Evolutionary conservation across 1,140 invertebrate species (phyloP).

Genomic region (Panulirus ornatus): DNA sequence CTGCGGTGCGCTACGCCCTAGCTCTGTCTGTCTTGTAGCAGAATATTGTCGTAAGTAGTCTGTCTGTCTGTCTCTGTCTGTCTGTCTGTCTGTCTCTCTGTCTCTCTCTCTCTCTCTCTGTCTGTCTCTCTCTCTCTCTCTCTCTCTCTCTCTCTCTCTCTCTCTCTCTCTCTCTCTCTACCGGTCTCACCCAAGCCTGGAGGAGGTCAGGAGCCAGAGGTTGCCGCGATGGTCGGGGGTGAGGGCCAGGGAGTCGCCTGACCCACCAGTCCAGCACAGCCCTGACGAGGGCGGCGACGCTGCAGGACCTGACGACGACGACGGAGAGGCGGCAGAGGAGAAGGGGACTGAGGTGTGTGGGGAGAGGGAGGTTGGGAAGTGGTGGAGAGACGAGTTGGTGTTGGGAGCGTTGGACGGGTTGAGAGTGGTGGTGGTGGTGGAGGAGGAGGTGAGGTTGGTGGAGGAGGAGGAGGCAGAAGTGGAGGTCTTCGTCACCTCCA

Average conservation of each 20-base stretch:
- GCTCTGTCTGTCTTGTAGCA: too few relatives aligned
- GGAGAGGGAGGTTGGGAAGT: too few relatives aligned
- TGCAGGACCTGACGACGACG: background rate
- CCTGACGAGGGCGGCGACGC: background rate
- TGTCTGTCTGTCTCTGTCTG: background rate
- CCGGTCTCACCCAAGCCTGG: background rate
- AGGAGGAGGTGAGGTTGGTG: too few relatives aligned
- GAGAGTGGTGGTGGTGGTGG: too few relatives aligned
- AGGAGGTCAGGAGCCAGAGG: constrained; percentile 12
- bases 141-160: constrained; percentile 2
- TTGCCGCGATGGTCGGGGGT: constrained; percentile 18
- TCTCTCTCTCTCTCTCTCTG: background rate
- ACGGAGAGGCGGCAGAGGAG: background rate
- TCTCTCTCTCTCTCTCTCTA: constrained; percentile 32
- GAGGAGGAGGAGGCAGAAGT: too few relatives aligned
- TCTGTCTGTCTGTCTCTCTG: background rate
- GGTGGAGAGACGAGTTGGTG: too few relatives aligned
- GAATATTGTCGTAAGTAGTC: too few relatives aligned
- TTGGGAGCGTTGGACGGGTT: too few relatives aligned
- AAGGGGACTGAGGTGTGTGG: too few relatives aligned
- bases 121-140: too few relatives aligned
- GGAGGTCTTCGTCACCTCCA: too few relatives aligned
- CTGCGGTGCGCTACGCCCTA: too few relatives aligned
- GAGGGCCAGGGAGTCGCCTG: background rate
- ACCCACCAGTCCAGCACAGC: background rate